Conservation (phyloP, 1,140 invertebrate genomes). For the Aphidius ervi region DNA sequence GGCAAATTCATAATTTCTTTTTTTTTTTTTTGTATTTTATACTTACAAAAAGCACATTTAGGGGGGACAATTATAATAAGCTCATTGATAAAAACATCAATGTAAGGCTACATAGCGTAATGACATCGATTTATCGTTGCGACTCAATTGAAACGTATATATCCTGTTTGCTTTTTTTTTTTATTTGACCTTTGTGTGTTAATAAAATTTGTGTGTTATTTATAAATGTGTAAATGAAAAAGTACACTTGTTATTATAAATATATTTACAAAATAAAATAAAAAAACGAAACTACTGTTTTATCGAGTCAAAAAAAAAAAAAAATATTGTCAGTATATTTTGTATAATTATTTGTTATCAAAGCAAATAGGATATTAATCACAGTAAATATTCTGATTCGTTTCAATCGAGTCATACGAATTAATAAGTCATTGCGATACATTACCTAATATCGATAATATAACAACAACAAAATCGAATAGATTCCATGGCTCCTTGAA, state of each 20-base stretch:
- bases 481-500: constrained; percentile 99
- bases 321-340: neutral
- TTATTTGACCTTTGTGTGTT: constrained; percentile 15
- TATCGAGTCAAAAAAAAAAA: neutral
- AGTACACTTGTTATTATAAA: neutral
- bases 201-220: constrained; percentile 8
- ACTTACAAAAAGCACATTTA: neutral
- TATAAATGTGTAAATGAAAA: constrained; percentile 15
- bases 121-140: constrained; percentile 48
- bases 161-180: constrained; percentile 39
- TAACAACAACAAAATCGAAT: constrained; percentile 98
- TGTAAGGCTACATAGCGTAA: constrained; percentile 55
- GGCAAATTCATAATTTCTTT: too few relatives aligned
- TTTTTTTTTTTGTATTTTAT: constrained; percentile 4
- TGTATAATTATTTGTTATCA: neutral
- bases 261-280: constrained; percentile 1
- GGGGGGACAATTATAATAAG: constrained; percentile 18
- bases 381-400: constrained; percentile 19
- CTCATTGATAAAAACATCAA: constrained; percentile 42
- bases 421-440: constrained; percentile 50
- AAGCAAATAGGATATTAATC: constrained; percentile 40
- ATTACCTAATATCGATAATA: constrained; percentile 94
- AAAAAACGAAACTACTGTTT: constrained; percentile 11
- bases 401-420: constrained; percentile 51
- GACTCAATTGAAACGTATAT: constrained; percentile 47